Percentiles rank a stretch among this genome's conserved stretches.
Conservation (phyloP, 2,113 vertebrate species). For the Thunnus thynnus region DNA sequence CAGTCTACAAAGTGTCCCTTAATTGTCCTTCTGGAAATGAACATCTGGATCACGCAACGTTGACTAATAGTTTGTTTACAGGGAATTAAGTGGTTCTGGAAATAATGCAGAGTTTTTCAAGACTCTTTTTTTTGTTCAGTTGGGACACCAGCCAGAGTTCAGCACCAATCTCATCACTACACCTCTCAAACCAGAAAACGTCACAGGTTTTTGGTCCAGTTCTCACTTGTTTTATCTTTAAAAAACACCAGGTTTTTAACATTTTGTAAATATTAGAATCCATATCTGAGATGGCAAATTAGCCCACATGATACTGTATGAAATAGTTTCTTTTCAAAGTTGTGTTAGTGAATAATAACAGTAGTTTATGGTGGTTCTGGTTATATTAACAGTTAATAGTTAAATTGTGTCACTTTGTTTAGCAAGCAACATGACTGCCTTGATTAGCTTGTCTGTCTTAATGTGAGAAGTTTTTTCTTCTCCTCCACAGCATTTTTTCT, state of each 20-base stretch:
- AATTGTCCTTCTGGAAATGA: conserved; percentile 22
- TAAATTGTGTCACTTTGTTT: neutral
- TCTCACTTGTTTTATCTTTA: too few species aligned
- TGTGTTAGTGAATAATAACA: too few species aligned
- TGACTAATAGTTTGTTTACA: conserved; percentile 24
- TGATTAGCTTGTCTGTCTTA: neutral
- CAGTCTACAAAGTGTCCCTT: conserved; percentile 2
- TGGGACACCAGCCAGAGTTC: neutral
- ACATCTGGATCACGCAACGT: neutral
- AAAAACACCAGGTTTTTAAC: too few species aligned
- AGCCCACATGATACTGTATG: too few species aligned
- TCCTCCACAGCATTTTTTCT: too few species aligned
- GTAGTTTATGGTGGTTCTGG: too few species aligned
- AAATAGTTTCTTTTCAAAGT: too few species aligned
- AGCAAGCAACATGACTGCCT: too few species aligned
- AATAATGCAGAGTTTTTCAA: neutral
- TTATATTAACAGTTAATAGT: too few species aligned
- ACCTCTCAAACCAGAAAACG: too few species aligned
- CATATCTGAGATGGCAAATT: too few species aligned
- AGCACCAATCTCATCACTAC: neutral
- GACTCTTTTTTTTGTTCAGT: neutral
- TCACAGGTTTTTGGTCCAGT: neutral
- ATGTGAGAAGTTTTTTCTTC: neutral
- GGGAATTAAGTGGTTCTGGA: neutral
- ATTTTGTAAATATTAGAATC: too few species aligned